Evolutionary conservation across 2,888 invertebrate genomes (phyloP).

Genomic region (Bellardia pandia): DNA sequence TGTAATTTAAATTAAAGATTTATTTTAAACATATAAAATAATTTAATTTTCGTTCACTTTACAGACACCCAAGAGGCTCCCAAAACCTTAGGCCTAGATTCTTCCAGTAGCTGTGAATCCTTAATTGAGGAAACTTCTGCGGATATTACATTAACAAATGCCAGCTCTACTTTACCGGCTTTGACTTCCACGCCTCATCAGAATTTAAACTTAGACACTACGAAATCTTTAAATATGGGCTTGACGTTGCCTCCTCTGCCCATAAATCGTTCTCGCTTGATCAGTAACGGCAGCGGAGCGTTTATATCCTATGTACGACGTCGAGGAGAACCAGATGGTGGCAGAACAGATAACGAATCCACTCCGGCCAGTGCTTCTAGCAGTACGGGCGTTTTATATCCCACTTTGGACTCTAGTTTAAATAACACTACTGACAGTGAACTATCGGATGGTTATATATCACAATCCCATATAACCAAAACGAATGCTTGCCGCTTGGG

Average conservation of each 20-base stretch:
- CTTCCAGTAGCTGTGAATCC: constrained; percentile 91
- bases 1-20: not conserved
- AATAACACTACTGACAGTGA: constrained; percentile 84
- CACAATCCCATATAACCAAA: constrained; percentile 80
- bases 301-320: constrained; percentile 95
- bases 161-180: constrained; percentile 34
- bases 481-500: constrained; percentile 79
- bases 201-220: constrained; percentile 51
- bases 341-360: constrained; percentile 85
- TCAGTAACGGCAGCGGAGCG: constrained; percentile 89
- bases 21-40: not conserved
- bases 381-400: constrained; percentile 76
- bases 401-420: constrained; percentile 82
- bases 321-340: constrained; percentile 95
- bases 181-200: constrained; percentile 69
- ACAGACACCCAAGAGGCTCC: constrained; percentile 97
- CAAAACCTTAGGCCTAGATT: constrained; percentile 93
- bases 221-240: constrained; percentile 75
- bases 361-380: constrained; percentile 78
- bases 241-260: constrained; percentile 86
- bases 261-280: constrained; percentile 84
- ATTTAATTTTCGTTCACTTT: not conserved
- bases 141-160: constrained; percentile 70
- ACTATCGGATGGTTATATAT: constrained; percentile 84
- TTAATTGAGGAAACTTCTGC: constrained; percentile 87